Evolutionary conservation across 2,888 invertebrate species (phyloP).

Genomic region (Cataglyphis cursor): DNA sequence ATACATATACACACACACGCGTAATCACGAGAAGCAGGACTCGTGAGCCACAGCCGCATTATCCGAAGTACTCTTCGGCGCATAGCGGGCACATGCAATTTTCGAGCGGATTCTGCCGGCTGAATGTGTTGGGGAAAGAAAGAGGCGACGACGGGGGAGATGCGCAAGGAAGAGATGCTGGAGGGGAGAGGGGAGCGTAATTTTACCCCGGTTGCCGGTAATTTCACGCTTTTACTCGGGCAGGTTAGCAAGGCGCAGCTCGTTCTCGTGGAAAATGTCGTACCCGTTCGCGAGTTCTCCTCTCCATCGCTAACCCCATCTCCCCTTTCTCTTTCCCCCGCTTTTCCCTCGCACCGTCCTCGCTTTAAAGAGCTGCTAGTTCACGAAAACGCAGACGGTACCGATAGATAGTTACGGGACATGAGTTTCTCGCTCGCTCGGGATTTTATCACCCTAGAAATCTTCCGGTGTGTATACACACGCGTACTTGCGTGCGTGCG

Average conservation of each 20-base stretch:
- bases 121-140: constrained; percentile 66
- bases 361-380: constrained; percentile 68
- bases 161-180: constrained; percentile 19
- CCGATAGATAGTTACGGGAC: constrained; percentile 83
- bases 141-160: constrained; percentile 34
- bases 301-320: constrained; percentile 27
- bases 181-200: constrained; percentile 67
- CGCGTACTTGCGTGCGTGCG: constrained; percentile 8
- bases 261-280: constrained; percentile 82
- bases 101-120: constrained; percentile 74
- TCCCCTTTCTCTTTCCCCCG: too few relatives aligned
- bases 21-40: constrained; percentile 43
- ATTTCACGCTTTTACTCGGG: constrained; percentile 84
- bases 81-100: constrained; percentile 78
- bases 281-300: constrained; percentile 65
- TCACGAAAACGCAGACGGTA: constrained; percentile 78
- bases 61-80: constrained; percentile 74
- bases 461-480: constrained; percentile 70
- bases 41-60: constrained; percentile 69
- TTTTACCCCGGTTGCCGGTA: constrained; percentile 78
- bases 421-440: constrained; percentile 78
- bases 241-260: constrained; percentile 76
- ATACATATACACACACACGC: neutral
- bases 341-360: constrained; percentile 56
- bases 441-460: constrained; percentile 78